phyloP scores from a whole-genome alignment of 1,140 invertebrate species.

The Drosophila nasuta region DNA sequence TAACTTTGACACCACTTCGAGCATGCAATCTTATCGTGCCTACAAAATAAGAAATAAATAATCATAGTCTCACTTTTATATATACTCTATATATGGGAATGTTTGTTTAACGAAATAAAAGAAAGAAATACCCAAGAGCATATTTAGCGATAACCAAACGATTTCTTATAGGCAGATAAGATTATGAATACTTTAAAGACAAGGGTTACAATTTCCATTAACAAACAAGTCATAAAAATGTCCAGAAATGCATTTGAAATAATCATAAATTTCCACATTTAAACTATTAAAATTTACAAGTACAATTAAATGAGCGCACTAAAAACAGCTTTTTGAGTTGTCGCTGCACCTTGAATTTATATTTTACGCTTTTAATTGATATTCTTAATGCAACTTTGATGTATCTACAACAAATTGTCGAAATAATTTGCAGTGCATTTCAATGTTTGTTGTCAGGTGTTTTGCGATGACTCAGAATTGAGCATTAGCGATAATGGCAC shows the following conservation, averaged over 20 bases:
- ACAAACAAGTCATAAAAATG: slow-evolving; percentile 20
- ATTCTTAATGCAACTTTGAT: not conserved
- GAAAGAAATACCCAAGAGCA: not conserved
- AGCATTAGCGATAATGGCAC: not conserved
- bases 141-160: slow-evolving; percentile 21
- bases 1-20: slow-evolving; percentile 49
- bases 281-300: slow-evolving; percentile 22
- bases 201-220: slow-evolving; percentile 18
- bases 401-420: not conserved
- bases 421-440: slow-evolving; percentile 14
- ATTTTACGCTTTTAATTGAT: not conserved
- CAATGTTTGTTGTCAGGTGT: slow-evolving; percentile 18
- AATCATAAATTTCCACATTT: slow-evolving; percentile 18
- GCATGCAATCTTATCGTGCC: slow-evolving; percentile 66
- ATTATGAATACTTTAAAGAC: slow-evolving; percentile 20
- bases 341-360: too few relatives aligned
- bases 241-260: slow-evolving; percentile 18
- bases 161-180: slow-evolving; percentile 43
- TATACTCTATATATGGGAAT: slow-evolving; percentile 38
- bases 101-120: slow-evolving; percentile 12
- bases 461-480: slow-evolving; percentile 25
- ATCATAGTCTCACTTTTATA: slow-evolving; percentile 4
- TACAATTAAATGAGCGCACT: slow-evolving; percentile 2
- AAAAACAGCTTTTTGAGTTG: not conserved
- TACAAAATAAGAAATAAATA: slow-evolving; percentile 11